phyloP scores from a whole-genome alignment of 1,140 invertebrate genomes.

The Linepithema humile region DNA sequence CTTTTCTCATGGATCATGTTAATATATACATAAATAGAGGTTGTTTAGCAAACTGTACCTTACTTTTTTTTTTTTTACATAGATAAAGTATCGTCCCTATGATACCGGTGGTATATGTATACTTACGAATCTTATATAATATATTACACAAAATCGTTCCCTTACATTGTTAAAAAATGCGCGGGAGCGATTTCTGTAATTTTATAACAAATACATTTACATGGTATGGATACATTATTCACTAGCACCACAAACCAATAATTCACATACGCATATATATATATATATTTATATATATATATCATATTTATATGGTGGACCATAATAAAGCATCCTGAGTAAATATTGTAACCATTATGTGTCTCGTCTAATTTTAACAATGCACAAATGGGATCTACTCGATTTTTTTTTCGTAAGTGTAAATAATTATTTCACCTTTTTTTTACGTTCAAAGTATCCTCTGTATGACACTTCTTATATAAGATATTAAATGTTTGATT shows the following conservation, averaged over 20 bases:
- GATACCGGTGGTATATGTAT: conserved; percentile 75
- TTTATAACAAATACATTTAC: conserved; percentile 78
- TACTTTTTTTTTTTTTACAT: conserved; percentile 71
- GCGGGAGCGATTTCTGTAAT: conserved; percentile 69
- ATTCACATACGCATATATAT: conserved; percentile 80
- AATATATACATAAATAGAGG: conserved; percentile 83
- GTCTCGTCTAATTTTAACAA: conserved; percentile 80
- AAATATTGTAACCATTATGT: conserved; percentile 84
- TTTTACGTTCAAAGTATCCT: conserved; percentile 63
- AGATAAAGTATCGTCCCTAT: conserved; percentile 79
- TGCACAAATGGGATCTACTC: conserved; percentile 75
- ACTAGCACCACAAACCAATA: conserved; percentile 82
- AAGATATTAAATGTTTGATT: conserved; percentile 77
- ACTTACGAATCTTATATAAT: conserved; percentile 73
- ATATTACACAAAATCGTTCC: conserved; percentile 69
- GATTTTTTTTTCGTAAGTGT: conserved; percentile 64
- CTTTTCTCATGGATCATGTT: conserved; percentile 71
- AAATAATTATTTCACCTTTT: conserved; percentile 69
- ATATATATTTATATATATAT: too few relatives aligned
- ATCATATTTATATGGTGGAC: conserved; percentile 78
- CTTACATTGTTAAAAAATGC: conserved; percentile 71
- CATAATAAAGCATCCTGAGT: conserved; percentile 84
- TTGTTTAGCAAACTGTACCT: conserved; percentile 81
- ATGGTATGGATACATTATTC: conserved; percentile 76
- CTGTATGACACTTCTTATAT: conserved; percentile 60